Percentiles rank a stretch among this genome's conserved stretches.
Conservation (phyloP, 1,140 invertebrate species). For the Diorhabda elongata region DNA sequence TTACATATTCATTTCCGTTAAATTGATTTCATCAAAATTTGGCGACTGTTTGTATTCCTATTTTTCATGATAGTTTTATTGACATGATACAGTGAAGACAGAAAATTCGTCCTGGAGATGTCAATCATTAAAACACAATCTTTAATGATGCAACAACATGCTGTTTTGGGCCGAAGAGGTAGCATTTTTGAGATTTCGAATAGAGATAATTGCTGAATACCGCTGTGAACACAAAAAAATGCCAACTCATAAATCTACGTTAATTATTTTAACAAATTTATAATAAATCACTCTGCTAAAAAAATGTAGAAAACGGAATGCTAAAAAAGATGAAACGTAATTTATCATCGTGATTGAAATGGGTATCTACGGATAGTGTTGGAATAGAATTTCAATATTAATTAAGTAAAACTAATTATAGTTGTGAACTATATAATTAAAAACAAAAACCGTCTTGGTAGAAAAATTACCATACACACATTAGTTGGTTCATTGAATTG, state of each 20-base stretch:
- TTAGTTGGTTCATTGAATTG: too few relatives aligned
- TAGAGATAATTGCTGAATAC: slow-evolving; percentile 13
- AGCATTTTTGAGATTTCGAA: slow-evolving; percentile 14
- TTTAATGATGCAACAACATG: too few relatives aligned
- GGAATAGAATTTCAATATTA: too few relatives aligned
- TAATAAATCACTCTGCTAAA: slow-evolving; percentile 11
- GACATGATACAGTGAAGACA: slow-evolving; percentile 4
- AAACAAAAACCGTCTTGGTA: too few relatives aligned
- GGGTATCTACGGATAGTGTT: too few relatives aligned
- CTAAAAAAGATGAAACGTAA: not conserved
- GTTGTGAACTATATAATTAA: too few relatives aligned
- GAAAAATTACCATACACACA: too few relatives aligned
- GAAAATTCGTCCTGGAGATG: not conserved
- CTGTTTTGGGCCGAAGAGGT: not conserved
- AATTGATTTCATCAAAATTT: too few relatives aligned
- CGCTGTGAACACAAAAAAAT: slow-evolving; percentile 4
- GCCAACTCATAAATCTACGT: slow-evolving; percentile 14
- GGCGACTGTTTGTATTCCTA: too few relatives aligned
- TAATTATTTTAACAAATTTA: slow-evolving; percentile 14
- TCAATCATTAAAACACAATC: not conserved
- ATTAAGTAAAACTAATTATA: too few relatives aligned
- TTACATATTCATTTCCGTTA: too few relatives aligned
- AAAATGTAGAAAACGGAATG: slow-evolving; percentile 5
- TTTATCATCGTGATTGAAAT: slow-evolving; percentile 5
- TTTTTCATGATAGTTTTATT: too few relatives aligned